Conservation (phyloP, 2,113 vertebrate species). For the Gymnocephalus cernua region DNA sequence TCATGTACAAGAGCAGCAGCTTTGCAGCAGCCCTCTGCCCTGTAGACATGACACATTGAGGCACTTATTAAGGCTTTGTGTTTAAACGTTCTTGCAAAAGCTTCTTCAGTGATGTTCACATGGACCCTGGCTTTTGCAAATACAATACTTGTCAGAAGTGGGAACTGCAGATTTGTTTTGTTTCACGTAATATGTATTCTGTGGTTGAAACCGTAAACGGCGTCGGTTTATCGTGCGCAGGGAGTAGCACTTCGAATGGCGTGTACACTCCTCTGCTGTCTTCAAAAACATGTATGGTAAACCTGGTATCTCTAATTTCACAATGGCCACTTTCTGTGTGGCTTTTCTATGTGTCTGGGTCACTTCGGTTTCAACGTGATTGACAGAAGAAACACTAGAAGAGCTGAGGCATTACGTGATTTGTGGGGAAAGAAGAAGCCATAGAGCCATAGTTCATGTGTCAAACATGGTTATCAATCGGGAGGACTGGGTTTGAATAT, state of each 20-base stretch:
- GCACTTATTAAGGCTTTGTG: slow-evolving; percentile 50
- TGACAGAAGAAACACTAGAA: slow-evolving; percentile 55
- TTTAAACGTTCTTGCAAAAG: slow-evolving; percentile 35
- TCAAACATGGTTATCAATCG: slow-evolving; percentile 37
- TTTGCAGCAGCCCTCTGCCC: slow-evolving; percentile 35
- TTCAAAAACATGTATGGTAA: slow-evolving; percentile 36
- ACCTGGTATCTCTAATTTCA: slow-evolving; percentile 50
- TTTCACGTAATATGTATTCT: slow-evolving; percentile 66
- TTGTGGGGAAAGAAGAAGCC: slow-evolving; percentile 25
- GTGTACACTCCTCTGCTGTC: slow-evolving; percentile 24
- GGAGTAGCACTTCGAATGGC: slow-evolving; percentile 52
- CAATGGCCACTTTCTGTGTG: slow-evolving; percentile 29
- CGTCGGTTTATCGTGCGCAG: slow-evolving; percentile 53
- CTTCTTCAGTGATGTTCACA: slow-evolving; percentile 60
- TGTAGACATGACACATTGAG: slow-evolving; percentile 53
- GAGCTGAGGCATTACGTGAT: slow-evolving; percentile 33
- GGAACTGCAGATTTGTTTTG: slow-evolving; percentile 71
- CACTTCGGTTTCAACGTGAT: slow-evolving; percentile 48
- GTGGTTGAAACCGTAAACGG: slow-evolving; percentile 76
- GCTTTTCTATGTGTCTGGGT: slow-evolving; percentile 45
- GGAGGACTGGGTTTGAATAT: slow-evolving; percentile 26
- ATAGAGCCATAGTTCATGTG: slow-evolving; percentile 35
- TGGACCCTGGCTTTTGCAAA: slow-evolving; percentile 65
- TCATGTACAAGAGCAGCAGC: slow-evolving; percentile 39
- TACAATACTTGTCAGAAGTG: slow-evolving; percentile 77